These are phyloP conservation scores for Elegia similella DNA, from an alignment of 2,888 invertebrate species.

Conservation along the genomic window DNA sequence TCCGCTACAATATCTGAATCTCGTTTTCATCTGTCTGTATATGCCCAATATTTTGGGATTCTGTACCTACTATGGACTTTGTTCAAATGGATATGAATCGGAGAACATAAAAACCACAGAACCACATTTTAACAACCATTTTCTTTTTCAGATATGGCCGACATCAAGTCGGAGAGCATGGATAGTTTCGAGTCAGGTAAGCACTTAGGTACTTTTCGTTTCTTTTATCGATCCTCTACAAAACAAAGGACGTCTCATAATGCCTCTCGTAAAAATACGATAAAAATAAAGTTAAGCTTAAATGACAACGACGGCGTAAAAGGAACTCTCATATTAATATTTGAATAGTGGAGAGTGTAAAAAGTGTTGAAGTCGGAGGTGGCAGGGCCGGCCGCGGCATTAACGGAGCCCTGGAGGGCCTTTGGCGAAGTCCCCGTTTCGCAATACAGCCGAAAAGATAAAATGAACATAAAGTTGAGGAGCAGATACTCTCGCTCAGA, in stretches of 20 bases:
- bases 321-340: conserved; percentile 62
- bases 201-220: conserved; percentile 21
- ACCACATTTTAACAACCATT: not conserved
- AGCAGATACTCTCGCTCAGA: conserved; percentile 75
- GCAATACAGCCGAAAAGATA: conserved; percentile 80
- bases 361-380: conserved; percentile 66
- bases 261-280: conserved; percentile 34
- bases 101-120: not conserved
- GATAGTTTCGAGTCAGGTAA: conserved; percentile 77
- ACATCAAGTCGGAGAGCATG: conserved; percentile 74
- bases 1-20: too few species aligned
- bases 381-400: conserved; percentile 63
- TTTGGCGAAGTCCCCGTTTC: conserved; percentile 71
- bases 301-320: conserved; percentile 39
- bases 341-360: conserved; percentile 71
- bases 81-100: too few species aligned
- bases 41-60: too few species aligned
- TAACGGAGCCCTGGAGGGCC: conserved; percentile 78
- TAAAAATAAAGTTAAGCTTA: conserved; percentile 46
- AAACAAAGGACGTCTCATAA: conserved; percentile 29
- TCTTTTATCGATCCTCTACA: conserved; percentile 21
- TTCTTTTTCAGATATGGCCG: conserved; percentile 66
- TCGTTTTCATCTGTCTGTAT: too few species aligned
- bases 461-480: conserved; percentile 81
- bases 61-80: too few species aligned